Percentiles rank a stretch among this genome's conserved stretches.
phyloP scores from a whole-genome alignment of 2,888 invertebrate genomes.

The Platycheirus albimanus region DNA sequence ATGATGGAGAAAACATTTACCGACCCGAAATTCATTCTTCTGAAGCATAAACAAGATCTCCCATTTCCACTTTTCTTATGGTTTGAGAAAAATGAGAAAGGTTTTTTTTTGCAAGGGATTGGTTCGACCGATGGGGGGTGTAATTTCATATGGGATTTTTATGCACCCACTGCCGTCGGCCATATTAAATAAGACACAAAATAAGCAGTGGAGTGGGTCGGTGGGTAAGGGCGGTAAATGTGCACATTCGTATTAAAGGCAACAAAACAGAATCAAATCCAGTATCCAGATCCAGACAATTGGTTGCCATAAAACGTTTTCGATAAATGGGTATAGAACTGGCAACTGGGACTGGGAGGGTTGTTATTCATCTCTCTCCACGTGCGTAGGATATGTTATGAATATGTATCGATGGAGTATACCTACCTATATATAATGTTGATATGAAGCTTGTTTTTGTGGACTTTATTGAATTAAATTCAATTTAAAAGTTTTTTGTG shows the following conservation, averaged over 20 bases:
- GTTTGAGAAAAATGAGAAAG: conserved; percentile 17
- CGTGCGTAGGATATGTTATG: conserved; percentile 19
- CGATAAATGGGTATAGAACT: conserved; percentile 24
- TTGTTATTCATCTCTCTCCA: conserved; percentile 25
- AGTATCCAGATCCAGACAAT: conserved; percentile 48
- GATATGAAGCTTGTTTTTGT: too few relatives aligned
- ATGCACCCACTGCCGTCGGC: conserved; percentile 36
- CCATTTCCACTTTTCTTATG: conserved; percentile 36
- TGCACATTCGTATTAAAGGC: conserved; percentile 29
- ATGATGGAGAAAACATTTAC: conserved; percentile 60
- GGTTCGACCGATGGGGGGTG: not conserved
- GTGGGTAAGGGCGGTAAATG: not conserved
- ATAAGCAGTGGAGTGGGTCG: not conserved
- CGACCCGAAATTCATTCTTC: conserved; percentile 50
- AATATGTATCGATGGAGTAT: conserved; percentile 18
- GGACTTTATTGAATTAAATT: too few relatives aligned
- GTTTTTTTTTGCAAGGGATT: not conserved
- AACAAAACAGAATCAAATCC: conserved; percentile 45
- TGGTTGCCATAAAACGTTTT: conserved; percentile 46
- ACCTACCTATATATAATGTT: not conserved
- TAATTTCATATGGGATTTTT: conserved; percentile 31
- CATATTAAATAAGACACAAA: conserved; percentile 38
- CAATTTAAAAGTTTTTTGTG: too few relatives aligned
- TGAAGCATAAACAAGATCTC: conserved; percentile 44
- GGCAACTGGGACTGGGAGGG: not conserved